Base-by-base conservation (phyloP, 2,113 vertebrate species). In the Oenanthe oenanthe region DNA sequence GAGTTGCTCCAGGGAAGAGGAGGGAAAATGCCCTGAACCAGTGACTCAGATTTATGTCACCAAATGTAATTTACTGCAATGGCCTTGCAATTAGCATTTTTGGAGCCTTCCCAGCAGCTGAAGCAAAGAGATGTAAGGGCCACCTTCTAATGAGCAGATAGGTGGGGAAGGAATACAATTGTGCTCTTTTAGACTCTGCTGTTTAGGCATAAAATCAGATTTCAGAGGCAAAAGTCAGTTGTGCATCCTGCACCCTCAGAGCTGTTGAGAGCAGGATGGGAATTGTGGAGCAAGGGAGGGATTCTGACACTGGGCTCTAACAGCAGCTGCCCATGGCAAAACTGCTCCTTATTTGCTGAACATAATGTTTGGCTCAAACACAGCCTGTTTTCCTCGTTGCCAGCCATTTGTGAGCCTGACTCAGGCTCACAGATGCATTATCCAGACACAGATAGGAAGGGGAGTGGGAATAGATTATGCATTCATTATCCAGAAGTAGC, bases 341-440 rank as follows among this genome's bases (percentile, higher is more conserved):
- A 31, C 92, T 43, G 47, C 54, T 81, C 91, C 85, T 92, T 88
- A 47, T 89, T 93, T 94, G 75, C 89, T 92, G 87, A 95, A 76
- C 89, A 70, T 16, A 74, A 78, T 58, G 87, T 88, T 73, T 96
- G 92, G 87, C 89, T 93, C 85, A 47, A 62, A 62, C 22, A 38
- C 89, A 83, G 94, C 78, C 83, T 92, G 87, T 66, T 91, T 77
- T 53, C 26, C 66, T 77, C 11, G 0, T 87, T 94, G 89, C 89
- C 87, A 92, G 10, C 87, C 96, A 53, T 89, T 89, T 73, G 36
- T 36, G 54, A 76, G 31, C 92, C 87, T 91, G 91, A 85, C 38
- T 94, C 77, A 89, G 85, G 58, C 89, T 91, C 62, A 2, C 77
- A 65, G 87, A 47, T 0, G 2, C 89, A 43, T 89, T 88, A 91